Evolutionary conservation across 2,888 invertebrate species (phyloP).

Genomic region (Thumatha senex): DNA sequence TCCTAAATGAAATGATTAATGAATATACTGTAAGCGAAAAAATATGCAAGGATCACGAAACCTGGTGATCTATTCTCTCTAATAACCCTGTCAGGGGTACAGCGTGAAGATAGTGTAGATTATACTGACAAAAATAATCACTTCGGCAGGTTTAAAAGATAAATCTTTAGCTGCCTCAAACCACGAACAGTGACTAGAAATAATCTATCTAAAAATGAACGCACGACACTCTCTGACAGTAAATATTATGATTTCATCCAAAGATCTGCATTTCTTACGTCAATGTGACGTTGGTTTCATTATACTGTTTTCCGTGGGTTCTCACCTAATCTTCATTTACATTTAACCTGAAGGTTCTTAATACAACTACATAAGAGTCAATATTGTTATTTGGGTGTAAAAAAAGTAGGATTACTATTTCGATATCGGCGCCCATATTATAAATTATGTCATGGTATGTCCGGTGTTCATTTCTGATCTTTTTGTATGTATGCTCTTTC

Average conservation of each 20-base stretch:
- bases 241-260: slow-evolving; percentile 77
- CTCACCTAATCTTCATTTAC: slow-evolving; percentile 51
- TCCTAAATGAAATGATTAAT: no score
- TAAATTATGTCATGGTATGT: slow-evolving; percentile 77
- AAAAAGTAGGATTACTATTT: slow-evolving; percentile 65
- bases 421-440: slow-evolving; percentile 68
- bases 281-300: slow-evolving; percentile 81
- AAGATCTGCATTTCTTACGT: slow-evolving; percentile 78
- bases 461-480: slow-evolving; percentile 71
- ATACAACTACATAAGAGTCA: slow-evolving; percentile 48
- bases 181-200: slow-evolving; percentile 54
- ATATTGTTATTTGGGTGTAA: slow-evolving; percentile 49
- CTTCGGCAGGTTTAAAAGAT: slow-evolving; percentile 20
- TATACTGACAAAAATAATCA: slow-evolving; percentile 18
- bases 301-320: slow-evolving; percentile 56
- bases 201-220: slow-evolving; percentile 70
- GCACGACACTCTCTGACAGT: slow-evolving; percentile 67
- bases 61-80: no score
- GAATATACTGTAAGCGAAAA: no score
- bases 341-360: slow-evolving; percentile 51
- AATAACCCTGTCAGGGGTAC: no score
- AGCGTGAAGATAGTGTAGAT: no score
- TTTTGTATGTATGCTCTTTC: slow-evolving; percentile 62
- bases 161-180: slow-evolving; percentile 35
- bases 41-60: no score